Percentiles rank a stretch among this genome's conserved stretches.
Evolutionary conservation across 2,888 invertebrate species (phyloP).

Genomic region (Apodemia mormo): DNA sequence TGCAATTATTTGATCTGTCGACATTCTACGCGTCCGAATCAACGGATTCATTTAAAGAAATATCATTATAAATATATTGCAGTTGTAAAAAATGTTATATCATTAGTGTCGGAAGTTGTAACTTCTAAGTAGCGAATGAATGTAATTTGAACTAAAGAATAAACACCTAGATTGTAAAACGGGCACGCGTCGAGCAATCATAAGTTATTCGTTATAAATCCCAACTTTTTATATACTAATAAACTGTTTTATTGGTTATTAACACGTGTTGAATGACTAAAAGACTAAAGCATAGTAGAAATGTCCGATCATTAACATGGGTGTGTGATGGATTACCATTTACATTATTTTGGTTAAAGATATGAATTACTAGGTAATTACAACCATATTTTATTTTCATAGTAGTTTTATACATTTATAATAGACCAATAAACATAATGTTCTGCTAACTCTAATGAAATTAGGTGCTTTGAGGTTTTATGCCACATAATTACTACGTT

Average conservation of each 20-base stretch:
- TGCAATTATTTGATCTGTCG: too few relatives aligned
- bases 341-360: conserved; percentile 40
- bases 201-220: conserved; percentile 77
- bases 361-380: conserved; percentile 49
- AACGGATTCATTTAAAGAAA: not conserved
- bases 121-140: conserved; percentile 46
- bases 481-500: not conserved
- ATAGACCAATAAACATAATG: conserved; percentile 14
- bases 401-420: conserved; percentile 19
- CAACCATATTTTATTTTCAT: conserved; percentile 41
- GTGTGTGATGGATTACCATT: conserved; percentile 54
- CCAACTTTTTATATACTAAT: conserved; percentile 80
- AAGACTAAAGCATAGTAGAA: conserved; percentile 77
- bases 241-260: conserved; percentile 79
- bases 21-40: too few relatives aligned
- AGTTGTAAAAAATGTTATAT: conserved; percentile 15
- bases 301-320: conserved; percentile 69
- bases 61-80: conserved; percentile 9
- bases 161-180: conserved; percentile 46
- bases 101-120: conserved; percentile 37
- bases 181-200: conserved; percentile 64
- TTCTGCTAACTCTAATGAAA: not conserved
- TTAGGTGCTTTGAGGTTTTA: not conserved
- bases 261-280: conserved; percentile 75
- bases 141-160: conserved; percentile 44